phyloP scores from a whole-genome alignment of 2,113 vertebrate genomes.

The Lophochroa leadbeateri region DNA sequence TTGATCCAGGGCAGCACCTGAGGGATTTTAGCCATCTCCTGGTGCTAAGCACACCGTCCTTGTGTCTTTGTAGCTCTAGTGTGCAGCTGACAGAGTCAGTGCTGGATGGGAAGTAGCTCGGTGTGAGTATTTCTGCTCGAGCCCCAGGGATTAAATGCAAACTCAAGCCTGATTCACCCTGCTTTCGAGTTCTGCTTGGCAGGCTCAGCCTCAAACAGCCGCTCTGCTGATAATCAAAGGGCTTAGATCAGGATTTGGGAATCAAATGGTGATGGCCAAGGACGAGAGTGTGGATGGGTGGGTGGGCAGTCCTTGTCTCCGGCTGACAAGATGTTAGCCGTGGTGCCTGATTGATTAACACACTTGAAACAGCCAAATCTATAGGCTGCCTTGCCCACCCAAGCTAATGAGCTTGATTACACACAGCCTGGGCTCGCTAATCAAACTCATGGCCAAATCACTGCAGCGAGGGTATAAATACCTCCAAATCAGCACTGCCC shows the following conservation, averaged over 20 bases:
- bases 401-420: not conserved
- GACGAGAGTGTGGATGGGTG: accelerated
- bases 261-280: not conserved
- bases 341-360: not conserved
- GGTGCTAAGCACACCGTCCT: constrained; percentile 27
- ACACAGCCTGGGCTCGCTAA: not conserved
- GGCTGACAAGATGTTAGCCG: not conserved
- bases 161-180: not conserved
- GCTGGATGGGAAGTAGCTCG: constrained; percentile 67
- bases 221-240: not conserved
- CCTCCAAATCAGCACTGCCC: not conserved
- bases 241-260: not conserved
- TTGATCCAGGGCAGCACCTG: not conserved
- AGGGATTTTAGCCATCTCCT: not conserved
- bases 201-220: not conserved
- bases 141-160: not conserved
- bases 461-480: not conserved
- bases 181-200: not conserved
- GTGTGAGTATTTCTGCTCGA: constrained; percentile 69
- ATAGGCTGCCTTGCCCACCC: not conserved
- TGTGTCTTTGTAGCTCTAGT: constrained; percentile 76
- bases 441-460: not conserved
- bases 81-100: constrained; percentile 76
- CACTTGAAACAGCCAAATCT: not conserved
- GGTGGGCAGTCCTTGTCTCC: not conserved